Conservation (phyloP, 2,888 invertebrate genomes). For the Malthinus seriepunctatus region DNA sequence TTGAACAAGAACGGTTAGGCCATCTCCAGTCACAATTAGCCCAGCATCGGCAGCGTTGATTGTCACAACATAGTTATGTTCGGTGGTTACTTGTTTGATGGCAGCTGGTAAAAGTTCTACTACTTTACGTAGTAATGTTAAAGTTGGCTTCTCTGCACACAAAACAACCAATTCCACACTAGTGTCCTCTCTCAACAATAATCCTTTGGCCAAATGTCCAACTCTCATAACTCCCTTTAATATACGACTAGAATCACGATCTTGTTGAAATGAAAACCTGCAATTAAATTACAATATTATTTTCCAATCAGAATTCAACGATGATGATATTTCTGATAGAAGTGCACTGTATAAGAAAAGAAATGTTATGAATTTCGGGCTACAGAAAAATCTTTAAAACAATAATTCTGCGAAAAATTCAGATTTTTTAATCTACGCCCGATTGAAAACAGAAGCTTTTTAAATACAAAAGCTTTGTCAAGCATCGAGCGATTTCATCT, state of each 20-base stretch:
- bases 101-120: constrained; percentile 82
- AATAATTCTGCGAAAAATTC: constrained; percentile 30
- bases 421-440: constrained; percentile 26
- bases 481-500: constrained; percentile 19
- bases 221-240: constrained; percentile 97
- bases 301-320: background rate
- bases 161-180: constrained; percentile 91
- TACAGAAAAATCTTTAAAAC: constrained; percentile 23
- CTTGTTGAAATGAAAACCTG: constrained; percentile 70
- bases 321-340: background rate
- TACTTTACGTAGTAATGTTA: constrained; percentile 83
- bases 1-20: constrained; percentile 81
- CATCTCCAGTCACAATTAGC: constrained; percentile 78
- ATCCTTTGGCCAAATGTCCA: constrained; percentile 86
- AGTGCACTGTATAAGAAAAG: background rate
- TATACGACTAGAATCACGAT: constrained; percentile 66
- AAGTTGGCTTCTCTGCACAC: constrained; percentile 92
- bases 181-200: constrained; percentile 87
- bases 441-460: constrained; percentile 27
- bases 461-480: constrained; percentile 12
- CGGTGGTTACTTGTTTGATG: constrained; percentile 70
- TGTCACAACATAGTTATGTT: constrained; percentile 81
- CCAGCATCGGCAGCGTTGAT: constrained; percentile 85
- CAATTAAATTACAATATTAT: constrained; percentile 20
- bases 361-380: constrained; percentile 29